Conservation (phyloP, 1,140 invertebrate genomes). For the Ooceraea biroi region DNA sequence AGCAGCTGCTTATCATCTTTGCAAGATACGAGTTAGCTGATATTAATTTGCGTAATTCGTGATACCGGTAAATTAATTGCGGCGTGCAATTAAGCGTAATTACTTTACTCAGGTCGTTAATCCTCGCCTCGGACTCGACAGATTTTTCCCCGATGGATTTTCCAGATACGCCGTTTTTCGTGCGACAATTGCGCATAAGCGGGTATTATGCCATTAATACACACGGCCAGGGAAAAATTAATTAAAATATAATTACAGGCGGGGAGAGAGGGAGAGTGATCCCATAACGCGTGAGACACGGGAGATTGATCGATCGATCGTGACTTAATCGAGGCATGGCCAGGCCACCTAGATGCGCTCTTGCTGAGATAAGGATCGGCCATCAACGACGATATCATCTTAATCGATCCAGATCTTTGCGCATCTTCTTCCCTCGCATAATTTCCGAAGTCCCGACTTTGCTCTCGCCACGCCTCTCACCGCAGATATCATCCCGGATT, state of each 20-base stretch:
- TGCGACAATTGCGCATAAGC: conserved; percentile 9
- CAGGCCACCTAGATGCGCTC: conserved; percentile 70
- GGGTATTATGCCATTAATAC: conserved; percentile 63
- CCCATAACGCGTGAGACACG: conserved; percentile 24
- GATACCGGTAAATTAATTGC: conserved; percentile 38
- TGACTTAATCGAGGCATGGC: conserved; percentile 73
- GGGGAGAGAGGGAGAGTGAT: conserved; percentile 27
- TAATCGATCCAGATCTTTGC: conserved; percentile 71
- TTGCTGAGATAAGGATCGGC: conserved; percentile 64
- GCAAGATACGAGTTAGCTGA: neutral
- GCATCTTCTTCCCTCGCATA: conserved; percentile 34
- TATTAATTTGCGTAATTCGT: conserved; percentile 22
- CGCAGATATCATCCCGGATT: neutral
- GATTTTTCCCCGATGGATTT: conserved; percentile 17
- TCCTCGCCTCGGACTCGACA: neutral
- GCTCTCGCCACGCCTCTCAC: conserved; percentile 37
- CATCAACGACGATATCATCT: conserved; percentile 66
- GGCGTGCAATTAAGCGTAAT: conserved; percentile 15
- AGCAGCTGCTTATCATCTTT: neutral
- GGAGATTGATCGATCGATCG: conserved; percentile 66
- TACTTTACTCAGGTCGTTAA: conserved; percentile 29
- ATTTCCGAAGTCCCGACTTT: conserved; percentile 39
- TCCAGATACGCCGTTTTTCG: neutral
- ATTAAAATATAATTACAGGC: conserved; percentile 72
- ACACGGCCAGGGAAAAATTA: conserved; percentile 66